Base-by-base conservation (phyloP, 2,888 invertebrate genomes). In the Steinernema hermaphroditum region DNA sequence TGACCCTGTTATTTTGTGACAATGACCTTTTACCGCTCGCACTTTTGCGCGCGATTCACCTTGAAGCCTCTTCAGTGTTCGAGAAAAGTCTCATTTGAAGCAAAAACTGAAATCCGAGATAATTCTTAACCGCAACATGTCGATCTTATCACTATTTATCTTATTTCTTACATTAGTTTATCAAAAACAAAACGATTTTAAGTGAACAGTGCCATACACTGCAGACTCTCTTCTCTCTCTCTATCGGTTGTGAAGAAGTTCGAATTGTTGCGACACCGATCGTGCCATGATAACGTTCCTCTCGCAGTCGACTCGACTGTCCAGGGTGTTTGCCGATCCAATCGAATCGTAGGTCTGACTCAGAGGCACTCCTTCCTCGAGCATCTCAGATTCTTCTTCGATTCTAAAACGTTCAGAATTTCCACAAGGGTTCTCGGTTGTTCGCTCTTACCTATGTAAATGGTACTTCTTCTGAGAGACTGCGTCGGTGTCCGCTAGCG, bases 371-470 rank as follows among this genome's bases (percentile, higher is more conserved):
- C 62, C 62, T 16, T 62, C 62, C 16, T 62, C 62, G 32, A 27
- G 22, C 29, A 62, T 62, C 68, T 80, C 80, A 41, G 75, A 80
- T 69, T 81, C 81, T 75, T 81, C 81, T 44, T 81, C 81, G 37
- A 81, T 81, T 71, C 80, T 78, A 49, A 62, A 62, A 12, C 8
- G 32, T 34, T 32, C 1, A 16, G n/a, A 54, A 54, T 54, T 8
- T 46, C 16, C 9, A 19, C 2, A 22, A 16, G 22, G 24, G 2
- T n/a, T 12, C 50, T 22, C 12, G 37, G 37, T 8, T 37, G 12
- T 8, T 37, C 37, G 37, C 4, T 12, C 4, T 6, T 29, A 78
- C 78, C 81, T 69, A 68, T 81, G 81, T 41, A 80, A 74, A 22
- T 78, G 79, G 69, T 78, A 80, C 44, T 79, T 80, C 19, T 76